These are phyloP conservation scores for Ricordea florida DNA, from an alignment of 92 coral and sea anemone species.

Conservation along the genomic window DNA sequence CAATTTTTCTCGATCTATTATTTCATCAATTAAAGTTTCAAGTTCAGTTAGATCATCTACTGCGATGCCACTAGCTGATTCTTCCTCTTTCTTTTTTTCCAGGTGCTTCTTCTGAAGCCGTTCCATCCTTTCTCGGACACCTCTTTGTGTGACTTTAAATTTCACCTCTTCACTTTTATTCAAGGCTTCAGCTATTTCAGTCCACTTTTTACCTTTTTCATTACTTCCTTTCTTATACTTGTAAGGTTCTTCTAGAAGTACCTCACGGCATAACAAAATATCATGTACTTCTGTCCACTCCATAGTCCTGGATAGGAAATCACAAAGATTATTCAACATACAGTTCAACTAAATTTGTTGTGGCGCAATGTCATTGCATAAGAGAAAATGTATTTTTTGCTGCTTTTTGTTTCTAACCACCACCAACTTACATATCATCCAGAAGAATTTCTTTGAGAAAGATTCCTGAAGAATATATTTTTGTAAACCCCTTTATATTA, in stretches of 20 bases:
- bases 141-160: conserved; percentile 23
- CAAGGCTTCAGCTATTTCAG: conserved; percentile 24
- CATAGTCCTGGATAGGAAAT: conserved; percentile 26
- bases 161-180: not conserved
- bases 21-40: conserved; percentile 11
- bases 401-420: conserved; percentile 14
- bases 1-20: conserved; percentile 14
- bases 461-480: conserved; percentile 2
- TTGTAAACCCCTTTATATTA: conserved; percentile 13
- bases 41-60: conserved; percentile 13
- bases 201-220: conserved; percentile 18
- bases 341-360: not conserved
- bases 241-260: conserved; percentile 10
- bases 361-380: not conserved
- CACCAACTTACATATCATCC: not conserved
- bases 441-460: conserved; percentile 10
- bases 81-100: conserved; percentile 11
- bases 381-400: not conserved
- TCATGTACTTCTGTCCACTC: conserved; percentile 8
- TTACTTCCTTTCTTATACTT: not conserved
- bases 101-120: conserved; percentile 4
- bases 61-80: too few species aligned
- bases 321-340: not conserved
- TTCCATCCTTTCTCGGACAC: conserved; percentile 30
- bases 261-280: conserved; percentile 12